Base-by-base conservation (phyloP, 1,140 invertebrate genomes). In the Cyclina sinensis region DNA sequence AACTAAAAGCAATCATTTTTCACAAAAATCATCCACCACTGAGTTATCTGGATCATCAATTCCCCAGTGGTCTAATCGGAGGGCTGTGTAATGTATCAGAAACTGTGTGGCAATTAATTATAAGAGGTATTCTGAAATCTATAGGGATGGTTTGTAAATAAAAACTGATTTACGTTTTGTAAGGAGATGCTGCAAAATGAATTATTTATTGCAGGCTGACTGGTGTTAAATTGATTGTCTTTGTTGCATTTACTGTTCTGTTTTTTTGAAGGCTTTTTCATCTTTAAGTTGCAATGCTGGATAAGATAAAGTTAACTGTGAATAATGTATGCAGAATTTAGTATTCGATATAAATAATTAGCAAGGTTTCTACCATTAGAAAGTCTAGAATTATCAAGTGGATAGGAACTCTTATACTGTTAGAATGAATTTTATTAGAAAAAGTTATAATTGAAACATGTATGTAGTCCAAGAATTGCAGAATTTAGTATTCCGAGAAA, bases 1-100 rank as follows among this genome's bases (percentile, higher is more conserved):
- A 24, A 37, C 35, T 73, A 73, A 73, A 37, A 73, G 68, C 68
- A 73, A 73, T 73, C 68, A 39, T 46, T 73, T 73, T 73, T 73
- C 68, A 73, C 39, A 73, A 43, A 73, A 39, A 39, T 73, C 21
- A 37, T 21, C 30, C 35, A 39, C 14, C 35, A 30, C 21, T 46
- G n/a, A n/a, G 16, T 9, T 73, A 73, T 73, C 68, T 21, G 21
- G 68, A 9, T 37, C 68, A 73, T 73, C 35, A 73, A 46, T 37
- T 39, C 39, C 35, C 32, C 11, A 37, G 35, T 21, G 35, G 11
- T 3, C 27, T 18, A 7, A 73, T 73, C 5, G 65, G 9, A 68
- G 65, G 9, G 3, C 54, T 57, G 54, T 5, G 16, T n/a, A 57
- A 9, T 4, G 21, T 57, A 57, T 57, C 18, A 57, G 54, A 57